Evolutionary conservation across 2,888 invertebrate genomes (phyloP).

Genomic region (Capitulum mitella): DNA sequence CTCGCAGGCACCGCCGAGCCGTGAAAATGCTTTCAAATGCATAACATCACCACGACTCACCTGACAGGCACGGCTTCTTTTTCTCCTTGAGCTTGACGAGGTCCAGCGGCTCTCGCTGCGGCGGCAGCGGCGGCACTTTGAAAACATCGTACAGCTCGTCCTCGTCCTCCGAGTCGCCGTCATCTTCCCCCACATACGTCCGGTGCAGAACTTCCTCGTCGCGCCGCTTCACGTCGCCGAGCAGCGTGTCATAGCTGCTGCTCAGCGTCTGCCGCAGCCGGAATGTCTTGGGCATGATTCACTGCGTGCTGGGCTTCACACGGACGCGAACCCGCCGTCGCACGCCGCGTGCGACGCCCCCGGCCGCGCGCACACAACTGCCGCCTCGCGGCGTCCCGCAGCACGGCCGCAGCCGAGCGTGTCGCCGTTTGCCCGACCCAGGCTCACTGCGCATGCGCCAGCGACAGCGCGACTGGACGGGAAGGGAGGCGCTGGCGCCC

Average conservation of each 20-base stretch:
- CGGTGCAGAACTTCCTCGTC: neutral
- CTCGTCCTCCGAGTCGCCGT: neutral
- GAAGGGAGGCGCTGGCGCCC: too few relatives aligned
- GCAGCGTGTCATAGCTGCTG: neutral
- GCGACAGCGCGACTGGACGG: too few relatives aligned
- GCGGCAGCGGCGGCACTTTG: neutral
- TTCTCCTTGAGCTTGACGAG: neutral
- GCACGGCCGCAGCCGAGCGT: too few relatives aligned
- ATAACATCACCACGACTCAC: neutral
- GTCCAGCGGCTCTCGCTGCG: neutral
- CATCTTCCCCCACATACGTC: neutral
- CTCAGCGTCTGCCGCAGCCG: neutral
- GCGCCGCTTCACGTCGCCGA: neutral
- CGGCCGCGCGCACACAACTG: too few relatives aligned
- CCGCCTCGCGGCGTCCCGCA: too few relatives aligned
- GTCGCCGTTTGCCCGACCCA: too few relatives aligned
- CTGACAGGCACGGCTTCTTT: neutral
- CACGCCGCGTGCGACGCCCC: too few relatives aligned
- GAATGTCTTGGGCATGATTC: constrained; percentile 1
- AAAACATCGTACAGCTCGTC: neutral
- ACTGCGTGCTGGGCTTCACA: too few relatives aligned
- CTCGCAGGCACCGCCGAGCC: too few relatives aligned
- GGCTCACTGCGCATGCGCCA: too few relatives aligned
- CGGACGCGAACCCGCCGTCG: too few relatives aligned
- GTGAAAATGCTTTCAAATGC: too few relatives aligned